Evolutionary conservation across 2,888 invertebrate species (phyloP).

Genomic region (Ormyrus rosae): DNA sequence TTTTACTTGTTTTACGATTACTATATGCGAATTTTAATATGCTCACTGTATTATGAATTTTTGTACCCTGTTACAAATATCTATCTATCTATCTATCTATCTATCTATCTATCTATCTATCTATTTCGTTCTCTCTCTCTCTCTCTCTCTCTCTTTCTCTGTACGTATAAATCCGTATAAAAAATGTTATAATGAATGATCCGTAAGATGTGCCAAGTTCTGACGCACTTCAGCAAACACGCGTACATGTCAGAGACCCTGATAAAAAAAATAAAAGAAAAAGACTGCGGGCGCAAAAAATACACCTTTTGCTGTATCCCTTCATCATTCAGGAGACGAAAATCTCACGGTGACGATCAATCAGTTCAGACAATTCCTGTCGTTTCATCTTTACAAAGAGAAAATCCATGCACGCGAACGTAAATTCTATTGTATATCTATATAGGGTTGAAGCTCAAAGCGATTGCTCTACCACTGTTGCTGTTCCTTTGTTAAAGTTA

Average conservation of each 20-base stretch:
- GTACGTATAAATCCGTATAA: conserved; percentile 4
- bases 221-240: background rate
- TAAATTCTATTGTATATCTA: no score
- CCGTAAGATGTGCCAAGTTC: conserved; percentile 2
- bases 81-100: no score
- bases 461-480: no score
- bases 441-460: no score
- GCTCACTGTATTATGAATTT: no score
- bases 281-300: conserved; percentile 9
- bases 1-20: no score
- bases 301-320: conserved; percentile 1
- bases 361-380: conserved; percentile 40
- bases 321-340: conserved; percentile 22
- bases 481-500: no score
- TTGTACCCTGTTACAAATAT: no score
- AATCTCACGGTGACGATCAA: conserved; percentile 44
- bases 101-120: no score
- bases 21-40: no score
- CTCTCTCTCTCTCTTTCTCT: background rate
- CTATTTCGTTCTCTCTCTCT: background rate
- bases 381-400: conserved; percentile 21
- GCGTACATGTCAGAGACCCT: conserved; percentile 9
- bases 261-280: conserved; percentile 1
- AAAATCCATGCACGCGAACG: conserved; percentile 5
- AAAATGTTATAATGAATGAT: conserved; percentile 44